phyloP scores from a whole-genome alignment of 2,888 invertebrate species.

The Melipona bicolor region DNA sequence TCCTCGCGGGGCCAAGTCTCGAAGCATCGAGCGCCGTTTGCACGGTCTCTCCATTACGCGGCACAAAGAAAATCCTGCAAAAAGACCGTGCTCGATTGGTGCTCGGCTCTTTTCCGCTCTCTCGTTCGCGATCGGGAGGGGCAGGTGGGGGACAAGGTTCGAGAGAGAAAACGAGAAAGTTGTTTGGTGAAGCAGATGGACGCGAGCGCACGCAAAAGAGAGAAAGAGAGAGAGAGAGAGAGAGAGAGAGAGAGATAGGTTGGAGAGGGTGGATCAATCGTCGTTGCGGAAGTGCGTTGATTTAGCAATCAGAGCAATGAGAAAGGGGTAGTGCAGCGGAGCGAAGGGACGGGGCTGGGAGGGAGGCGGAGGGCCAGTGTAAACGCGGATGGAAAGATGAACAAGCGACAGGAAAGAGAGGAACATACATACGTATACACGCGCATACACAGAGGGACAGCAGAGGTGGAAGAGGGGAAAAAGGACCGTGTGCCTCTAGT shows the following conservation, averaged over 20 bases:
- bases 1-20: constrained; percentile 17
- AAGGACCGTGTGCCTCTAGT: constrained; percentile 70
- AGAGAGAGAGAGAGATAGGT: background rate
- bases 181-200: constrained; percentile 10
- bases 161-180: background rate
- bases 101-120: constrained; percentile 35
- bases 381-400: constrained; percentile 42
- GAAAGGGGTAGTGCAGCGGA: constrained; percentile 55
- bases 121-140: constrained; percentile 38
- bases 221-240: too few relatives aligned
- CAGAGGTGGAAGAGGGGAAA: constrained; percentile 29
- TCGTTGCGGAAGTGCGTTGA: constrained; percentile 76
- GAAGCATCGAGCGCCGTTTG: constrained; percentile 11
- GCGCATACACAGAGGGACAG: background rate
- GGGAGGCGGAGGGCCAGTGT: constrained; percentile 22
- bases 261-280: constrained; percentile 67
- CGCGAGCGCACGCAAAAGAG: background rate
- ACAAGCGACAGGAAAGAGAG: constrained; percentile 40
- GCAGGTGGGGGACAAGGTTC: too few relatives aligned
- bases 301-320: constrained; percentile 73
- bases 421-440: background rate
- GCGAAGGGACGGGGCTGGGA: background rate
- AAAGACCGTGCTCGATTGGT: constrained; percentile 54
- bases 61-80: constrained; percentile 52
- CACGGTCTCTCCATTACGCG: constrained; percentile 36